Conservation (phyloP, 2,888 invertebrate species). For the Liopterus haemorrhoidalis region DNA sequence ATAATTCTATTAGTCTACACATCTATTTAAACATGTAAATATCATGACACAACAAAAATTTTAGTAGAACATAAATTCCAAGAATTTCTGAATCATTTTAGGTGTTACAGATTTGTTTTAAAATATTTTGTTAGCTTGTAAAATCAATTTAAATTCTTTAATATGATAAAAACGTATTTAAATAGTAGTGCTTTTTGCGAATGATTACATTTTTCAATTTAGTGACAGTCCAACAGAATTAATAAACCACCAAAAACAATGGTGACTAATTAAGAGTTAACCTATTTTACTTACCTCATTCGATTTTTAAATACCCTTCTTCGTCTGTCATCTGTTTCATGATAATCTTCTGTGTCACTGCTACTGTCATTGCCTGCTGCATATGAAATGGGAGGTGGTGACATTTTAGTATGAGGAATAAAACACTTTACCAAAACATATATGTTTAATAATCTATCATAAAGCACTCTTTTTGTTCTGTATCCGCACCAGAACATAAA, state of each 20-base stretch:
- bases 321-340: slow-evolving; percentile 64
- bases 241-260: no score
- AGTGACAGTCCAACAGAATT: no score
- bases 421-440: slow-evolving; percentile 43
- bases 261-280: no score
- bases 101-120: no score
- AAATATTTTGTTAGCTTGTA: no score
- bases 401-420: slow-evolving; percentile 42
- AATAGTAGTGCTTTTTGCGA: no score
- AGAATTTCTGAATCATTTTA: no score
- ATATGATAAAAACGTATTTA: no score
- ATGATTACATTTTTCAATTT: no score
- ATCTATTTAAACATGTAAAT: slow-evolving; percentile 1
- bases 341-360: slow-evolving; percentile 80
- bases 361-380: slow-evolving; percentile 57
- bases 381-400: slow-evolving; percentile 28
- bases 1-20: neutral
- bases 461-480: slow-evolving; percentile 18
- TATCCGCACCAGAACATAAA: slow-evolving; percentile 23
- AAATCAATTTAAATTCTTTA: no score
- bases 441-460: slow-evolving; percentile 40
- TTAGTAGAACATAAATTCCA: no score
- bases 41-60: no score
- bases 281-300: slow-evolving; percentile 58
- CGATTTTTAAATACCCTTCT: slow-evolving; percentile 65